These are phyloP conservation scores for Platycercus adscitus DNA, from an alignment of 2,113 vertebrate species.

Conservation along the genomic window DNA sequence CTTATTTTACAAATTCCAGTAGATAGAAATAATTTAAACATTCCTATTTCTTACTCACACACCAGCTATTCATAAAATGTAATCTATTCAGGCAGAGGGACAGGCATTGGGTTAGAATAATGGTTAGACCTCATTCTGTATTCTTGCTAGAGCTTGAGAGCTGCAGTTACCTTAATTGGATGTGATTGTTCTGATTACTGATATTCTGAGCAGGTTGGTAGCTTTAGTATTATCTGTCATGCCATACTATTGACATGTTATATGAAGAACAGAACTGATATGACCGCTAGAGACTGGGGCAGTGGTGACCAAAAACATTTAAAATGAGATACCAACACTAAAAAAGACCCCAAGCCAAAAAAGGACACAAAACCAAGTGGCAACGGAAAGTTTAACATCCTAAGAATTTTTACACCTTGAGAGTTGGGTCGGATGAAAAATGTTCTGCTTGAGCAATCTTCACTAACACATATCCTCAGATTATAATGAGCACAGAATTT, in stretches of 20 bases:
- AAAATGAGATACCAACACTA: constrained; percentile 24
- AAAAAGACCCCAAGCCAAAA: background rate
- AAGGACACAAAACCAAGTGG: background rate
- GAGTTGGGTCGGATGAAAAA: constrained; percentile 43
- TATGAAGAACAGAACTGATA: background rate
- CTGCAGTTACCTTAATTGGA: constrained; percentile 13
- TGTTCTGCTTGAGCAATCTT: background rate
- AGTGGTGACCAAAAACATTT: background rate
- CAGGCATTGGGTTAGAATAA: background rate
- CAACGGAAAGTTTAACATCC: background rate
- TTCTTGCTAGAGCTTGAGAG: background rate
- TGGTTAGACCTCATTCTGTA: background rate
- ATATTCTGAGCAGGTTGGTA: background rate
- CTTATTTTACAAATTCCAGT: background rate
- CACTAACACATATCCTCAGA: background rate
- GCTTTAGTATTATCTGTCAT: constrained; percentile 30
- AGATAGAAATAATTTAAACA: constrained; percentile 9
- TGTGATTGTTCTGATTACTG: constrained; percentile 30
- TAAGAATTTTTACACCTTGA: background rate
- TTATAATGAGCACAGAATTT: constrained; percentile 45
- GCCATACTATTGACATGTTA: background rate
- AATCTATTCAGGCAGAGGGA: constrained; percentile 13
- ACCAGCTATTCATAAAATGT: background rate
- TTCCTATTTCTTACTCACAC: background rate
- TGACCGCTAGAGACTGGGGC: background rate